phyloP scores from a whole-genome alignment of 2,113 vertebrate species.

The Cyprinodon brontotheroides region DNA sequence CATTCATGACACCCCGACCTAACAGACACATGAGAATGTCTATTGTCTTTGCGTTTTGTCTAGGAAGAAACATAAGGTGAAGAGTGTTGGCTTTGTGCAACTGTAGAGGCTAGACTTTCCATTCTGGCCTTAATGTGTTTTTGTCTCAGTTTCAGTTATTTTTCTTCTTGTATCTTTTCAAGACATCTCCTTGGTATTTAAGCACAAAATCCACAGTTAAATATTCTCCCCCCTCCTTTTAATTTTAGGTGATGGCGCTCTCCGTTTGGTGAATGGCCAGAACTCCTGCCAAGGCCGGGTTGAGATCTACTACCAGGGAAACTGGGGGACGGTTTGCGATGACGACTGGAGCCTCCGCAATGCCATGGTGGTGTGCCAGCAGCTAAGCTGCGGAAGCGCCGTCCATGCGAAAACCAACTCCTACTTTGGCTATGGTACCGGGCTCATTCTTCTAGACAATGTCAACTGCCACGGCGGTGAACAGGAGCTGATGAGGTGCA shows the following conservation, averaged over 20 bases:
- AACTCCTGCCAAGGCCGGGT: constrained; percentile 89
- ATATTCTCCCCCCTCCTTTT: constrained; percentile 6
- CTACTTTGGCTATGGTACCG: constrained; percentile 90
- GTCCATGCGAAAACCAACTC: constrained; percentile 85
- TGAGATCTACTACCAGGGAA: constrained; percentile 88
- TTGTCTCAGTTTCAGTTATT: constrained; percentile 8
- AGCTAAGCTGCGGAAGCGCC: constrained; percentile 86
- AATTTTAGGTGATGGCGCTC: constrained; percentile 84
- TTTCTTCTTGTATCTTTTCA: constrained; percentile 15
- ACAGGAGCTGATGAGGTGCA: constrained; percentile 80
- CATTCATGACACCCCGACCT: constrained; percentile 13
- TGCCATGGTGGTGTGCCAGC: constrained; percentile 89
- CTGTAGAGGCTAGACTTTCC: constrained; percentile 16
- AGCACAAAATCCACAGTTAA: neutral
- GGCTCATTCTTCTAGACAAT: constrained; percentile 91
- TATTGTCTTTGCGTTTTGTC: constrained; percentile 51
- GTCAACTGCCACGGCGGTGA: constrained; percentile 88
- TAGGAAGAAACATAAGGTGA: constrained; percentile 18
- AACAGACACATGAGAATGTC: constrained; percentile 54
- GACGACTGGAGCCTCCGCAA: constrained; percentile 91
- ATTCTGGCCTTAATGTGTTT: constrained; percentile 3
- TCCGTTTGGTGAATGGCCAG: constrained; percentile 84
- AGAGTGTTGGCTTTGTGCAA: constrained; percentile 15
- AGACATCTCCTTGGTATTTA: neutral
- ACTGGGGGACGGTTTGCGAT: constrained; percentile 95